Evolutionary conservation across 1,140 invertebrate genomes (phyloP).

Genomic region (Campoletis sonorensis): DNA sequence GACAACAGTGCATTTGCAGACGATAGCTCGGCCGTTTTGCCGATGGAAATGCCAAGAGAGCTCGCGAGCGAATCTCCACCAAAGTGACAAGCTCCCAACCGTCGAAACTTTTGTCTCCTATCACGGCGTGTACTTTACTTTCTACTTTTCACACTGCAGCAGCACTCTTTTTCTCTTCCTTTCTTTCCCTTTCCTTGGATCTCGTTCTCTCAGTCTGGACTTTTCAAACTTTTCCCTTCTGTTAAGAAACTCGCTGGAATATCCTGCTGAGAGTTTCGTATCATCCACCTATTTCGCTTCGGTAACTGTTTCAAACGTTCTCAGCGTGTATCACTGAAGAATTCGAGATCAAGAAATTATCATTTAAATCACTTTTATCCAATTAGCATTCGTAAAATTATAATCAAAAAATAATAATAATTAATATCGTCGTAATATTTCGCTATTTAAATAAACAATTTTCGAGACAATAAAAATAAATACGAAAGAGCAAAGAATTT

Average conservation of each 20-base stretch:
- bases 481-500: too few species aligned
- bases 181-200: neutral
- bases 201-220: constrained; percentile 7
- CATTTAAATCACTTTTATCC: neutral
- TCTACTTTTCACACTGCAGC: constrained; percentile 25
- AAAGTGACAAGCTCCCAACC: constrained; percentile 35
- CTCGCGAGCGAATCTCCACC: constrained; percentile 27
- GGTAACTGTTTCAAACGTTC: neutral
- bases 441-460: too few species aligned
- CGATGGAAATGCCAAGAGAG: constrained; percentile 36
- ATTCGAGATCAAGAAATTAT: neutral
- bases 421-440: too few species aligned
- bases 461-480: too few species aligned
- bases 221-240: constrained; percentile 25
- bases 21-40: neutral
- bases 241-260: constrained; percentile 10
- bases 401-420: neutral
- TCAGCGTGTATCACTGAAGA: neutral
- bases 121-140: constrained; percentile 34
- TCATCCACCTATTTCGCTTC: constrained; percentile 36
- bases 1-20: neutral
- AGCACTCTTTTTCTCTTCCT: neutral
- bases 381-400: neutral
- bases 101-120: constrained; percentile 26
- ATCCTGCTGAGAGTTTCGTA: constrained; percentile 14